A percentile compares a stretch with the other conserved stretches of the same genome.
Evolutionary conservation across 2,113 vertebrate genomes (phyloP).

Genomic region (Notothenia coriiceps): DNA sequence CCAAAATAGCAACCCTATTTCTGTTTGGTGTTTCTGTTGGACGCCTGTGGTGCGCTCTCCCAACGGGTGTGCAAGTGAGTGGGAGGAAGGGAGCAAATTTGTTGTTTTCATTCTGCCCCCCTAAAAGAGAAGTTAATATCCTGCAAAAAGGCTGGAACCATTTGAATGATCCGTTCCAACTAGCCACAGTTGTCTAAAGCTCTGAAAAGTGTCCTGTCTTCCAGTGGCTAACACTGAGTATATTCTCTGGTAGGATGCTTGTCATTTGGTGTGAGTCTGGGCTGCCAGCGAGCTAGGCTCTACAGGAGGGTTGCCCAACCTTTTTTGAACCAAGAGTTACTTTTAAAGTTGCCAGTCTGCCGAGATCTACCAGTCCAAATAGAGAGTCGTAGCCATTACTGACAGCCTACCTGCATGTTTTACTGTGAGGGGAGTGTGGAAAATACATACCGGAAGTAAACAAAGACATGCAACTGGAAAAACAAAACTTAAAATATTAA

Average conservation of each 20-base stretch:
- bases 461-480: no score
- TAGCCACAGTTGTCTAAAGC: constrained; percentile 51
- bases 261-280: constrained; percentile 46
- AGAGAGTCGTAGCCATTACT: no score
- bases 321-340: no score
- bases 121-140: constrained; percentile 33
- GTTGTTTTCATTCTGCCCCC: constrained; percentile 69
- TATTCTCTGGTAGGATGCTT: constrained; percentile 23
- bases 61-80: constrained; percentile 46
- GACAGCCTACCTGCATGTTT: no score
- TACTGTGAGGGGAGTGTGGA: no score
- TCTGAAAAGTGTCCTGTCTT: constrained; percentile 23
- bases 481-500: no score
- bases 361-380: no score
- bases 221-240: not conserved
- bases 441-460: no score
- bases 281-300: constrained; percentile 16
- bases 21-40: constrained; percentile 83
- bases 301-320: not conserved
- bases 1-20: constrained; percentile 87
- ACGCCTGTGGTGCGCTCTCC: constrained; percentile 59
- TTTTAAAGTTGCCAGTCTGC: no score
- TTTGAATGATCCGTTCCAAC: constrained; percentile 53
- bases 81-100: constrained; percentile 60
- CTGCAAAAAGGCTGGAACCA: constrained; percentile 23